A percentile compares a stretch with the other conserved stretches of the same genome.
These are phyloP conservation scores for Bubo scandiacus DNA, from an alignment of 2,113 vertebrate genomes.

Conservation along the genomic window DNA sequence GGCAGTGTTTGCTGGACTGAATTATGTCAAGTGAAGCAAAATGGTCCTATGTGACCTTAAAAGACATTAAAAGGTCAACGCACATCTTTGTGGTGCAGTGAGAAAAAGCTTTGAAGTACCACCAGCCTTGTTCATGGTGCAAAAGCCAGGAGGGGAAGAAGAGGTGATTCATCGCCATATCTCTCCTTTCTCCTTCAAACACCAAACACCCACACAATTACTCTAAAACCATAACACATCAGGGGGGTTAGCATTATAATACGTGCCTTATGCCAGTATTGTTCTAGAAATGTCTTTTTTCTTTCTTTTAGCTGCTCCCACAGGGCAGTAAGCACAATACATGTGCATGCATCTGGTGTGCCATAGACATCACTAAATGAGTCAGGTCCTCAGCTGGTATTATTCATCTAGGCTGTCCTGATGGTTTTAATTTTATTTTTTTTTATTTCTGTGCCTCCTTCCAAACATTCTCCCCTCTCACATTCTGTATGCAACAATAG, in stretches of 20 bases:
- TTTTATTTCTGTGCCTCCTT: not conserved
- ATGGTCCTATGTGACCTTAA: not conserved
- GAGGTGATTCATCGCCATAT: not conserved
- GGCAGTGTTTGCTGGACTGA: not conserved
- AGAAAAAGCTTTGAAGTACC: not conserved
- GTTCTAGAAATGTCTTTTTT: slow-evolving; percentile 52
- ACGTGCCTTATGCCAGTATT: slow-evolving; percentile 25
- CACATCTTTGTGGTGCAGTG: not conserved
- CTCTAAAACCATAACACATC: not conserved
- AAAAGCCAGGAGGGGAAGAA: not conserved
- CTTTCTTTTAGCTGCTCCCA: slow-evolving; percentile 39
- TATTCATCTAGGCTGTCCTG: not conserved
- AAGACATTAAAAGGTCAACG: not conserved
- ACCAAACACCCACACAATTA: not conserved
- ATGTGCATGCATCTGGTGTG: slow-evolving; percentile 8
- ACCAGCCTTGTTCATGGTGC: not conserved
- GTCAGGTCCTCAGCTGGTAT: slow-evolving; percentile 51
- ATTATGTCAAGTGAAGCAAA: not conserved
- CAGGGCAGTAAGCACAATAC: slow-evolving; percentile 37
- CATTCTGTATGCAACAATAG: slow-evolving; percentile 35
- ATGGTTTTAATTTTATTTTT: not conserved
- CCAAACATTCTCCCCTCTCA: not conserved
- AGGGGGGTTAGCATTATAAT: not conserved
- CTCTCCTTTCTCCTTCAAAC: slow-evolving; percentile 34
- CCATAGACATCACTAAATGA: slow-evolving; percentile 40